Conservation (phyloP, 2,797 vertebrate genomes). For the Scarus forsteni region DNA sequence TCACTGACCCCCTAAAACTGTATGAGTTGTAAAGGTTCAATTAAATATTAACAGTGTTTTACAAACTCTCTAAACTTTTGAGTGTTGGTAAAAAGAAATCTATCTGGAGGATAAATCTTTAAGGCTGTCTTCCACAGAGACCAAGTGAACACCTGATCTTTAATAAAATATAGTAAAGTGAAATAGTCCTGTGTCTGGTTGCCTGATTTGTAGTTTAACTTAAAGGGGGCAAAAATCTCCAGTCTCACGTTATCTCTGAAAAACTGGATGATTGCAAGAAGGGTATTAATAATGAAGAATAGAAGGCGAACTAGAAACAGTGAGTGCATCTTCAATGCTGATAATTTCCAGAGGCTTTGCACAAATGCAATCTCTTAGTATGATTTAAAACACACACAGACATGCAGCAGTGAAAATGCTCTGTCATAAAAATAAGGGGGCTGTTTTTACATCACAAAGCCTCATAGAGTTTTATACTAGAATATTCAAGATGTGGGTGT, state of each 20-base stretch:
- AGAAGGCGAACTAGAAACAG: too few species aligned
- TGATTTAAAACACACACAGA: too few species aligned
- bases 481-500: not conserved
- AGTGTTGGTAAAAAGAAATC: not conserved
- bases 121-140: not conserved
- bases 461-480: not conserved
- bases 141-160: not conserved
- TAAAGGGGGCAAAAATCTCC: not conserved
- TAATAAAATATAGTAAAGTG: not conserved
- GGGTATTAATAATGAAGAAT: not conserved
- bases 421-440: not conserved
- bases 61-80: not conserved
- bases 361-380: too few species aligned
- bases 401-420: too few species aligned
- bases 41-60: not conserved
- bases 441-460: not conserved
- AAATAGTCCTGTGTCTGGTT: not conserved
- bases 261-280: too few species aligned
- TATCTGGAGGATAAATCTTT: not conserved
- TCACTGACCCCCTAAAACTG: not conserved
- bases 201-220: not conserved
- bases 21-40: not conserved
- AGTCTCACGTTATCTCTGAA: not conserved
- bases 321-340: too few species aligned
- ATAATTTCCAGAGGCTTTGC: too few species aligned